Percentiles rank a stretch among this genome's conserved stretches.
Conservation (phyloP, 1,140 invertebrate genomes). For the Cyclina sinensis region DNA sequence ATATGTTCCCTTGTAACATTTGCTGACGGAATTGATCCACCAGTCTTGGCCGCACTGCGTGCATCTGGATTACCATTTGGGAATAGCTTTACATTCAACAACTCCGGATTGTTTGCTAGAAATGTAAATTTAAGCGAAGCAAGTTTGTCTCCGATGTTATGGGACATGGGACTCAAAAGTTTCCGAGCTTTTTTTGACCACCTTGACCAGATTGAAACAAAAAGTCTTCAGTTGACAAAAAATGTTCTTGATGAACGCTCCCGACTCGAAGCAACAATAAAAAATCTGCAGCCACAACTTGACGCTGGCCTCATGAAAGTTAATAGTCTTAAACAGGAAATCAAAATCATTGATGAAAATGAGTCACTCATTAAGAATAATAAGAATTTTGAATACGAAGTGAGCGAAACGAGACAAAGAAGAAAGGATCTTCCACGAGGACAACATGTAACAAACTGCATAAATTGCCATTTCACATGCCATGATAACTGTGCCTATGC, state of each 20-base stretch:
- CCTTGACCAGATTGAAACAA: slow-evolving; percentile 39
- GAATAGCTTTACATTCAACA: slow-evolving; percentile 48
- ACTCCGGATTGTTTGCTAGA: slow-evolving; percentile 39
- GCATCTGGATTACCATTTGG: slow-evolving; percentile 40
- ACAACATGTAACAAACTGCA: slow-evolving; percentile 67
- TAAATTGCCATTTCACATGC: slow-evolving; percentile 69
- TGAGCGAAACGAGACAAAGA: slow-evolving; percentile 41
- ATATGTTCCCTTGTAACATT: slow-evolving; percentile 72
- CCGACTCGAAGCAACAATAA: slow-evolving; percentile 51
- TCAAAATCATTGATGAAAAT: slow-evolving; percentile 53
- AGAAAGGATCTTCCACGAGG: slow-evolving; percentile 37
- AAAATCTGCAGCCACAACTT: slow-evolving; percentile 56
- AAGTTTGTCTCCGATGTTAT: slow-evolving; percentile 50
- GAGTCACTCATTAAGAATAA: slow-evolving; percentile 65
- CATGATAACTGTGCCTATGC: slow-evolving; percentile 50
- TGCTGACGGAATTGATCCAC: slow-evolving; percentile 61
- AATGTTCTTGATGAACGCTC: slow-evolving; percentile 62
- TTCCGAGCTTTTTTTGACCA: slow-evolving; percentile 47
- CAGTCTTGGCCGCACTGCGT: slow-evolving; percentile 58
- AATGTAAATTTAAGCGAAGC: background rate
- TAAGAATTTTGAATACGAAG: slow-evolving; percentile 66
- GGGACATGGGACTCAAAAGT: slow-evolving; percentile 62
- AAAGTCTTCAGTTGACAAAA: slow-evolving; percentile 60
- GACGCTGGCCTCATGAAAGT: slow-evolving; percentile 49
- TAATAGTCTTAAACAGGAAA: slow-evolving; percentile 43